These are phyloP conservation scores for Micronycteris hirsuta DNA, from an alignment of 2,113 vertebrate species.

Conservation along the genomic window DNA sequence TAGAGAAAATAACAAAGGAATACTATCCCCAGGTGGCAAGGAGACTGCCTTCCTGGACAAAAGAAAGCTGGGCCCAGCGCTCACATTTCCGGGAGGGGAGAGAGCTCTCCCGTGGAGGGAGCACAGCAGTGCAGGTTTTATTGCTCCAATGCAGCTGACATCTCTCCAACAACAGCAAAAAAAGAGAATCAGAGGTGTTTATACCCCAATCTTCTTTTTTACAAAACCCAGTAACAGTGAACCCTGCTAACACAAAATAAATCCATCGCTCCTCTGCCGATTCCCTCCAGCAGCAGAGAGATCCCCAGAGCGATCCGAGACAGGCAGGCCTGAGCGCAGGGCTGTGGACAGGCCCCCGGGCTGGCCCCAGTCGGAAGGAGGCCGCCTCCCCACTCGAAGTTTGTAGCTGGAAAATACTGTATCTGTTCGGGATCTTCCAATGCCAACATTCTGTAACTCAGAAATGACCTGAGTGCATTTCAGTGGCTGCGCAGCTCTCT, in stretches of 20 bases:
- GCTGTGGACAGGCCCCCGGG: neutral
- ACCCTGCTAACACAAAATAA: neutral
- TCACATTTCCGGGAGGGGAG: neutral
- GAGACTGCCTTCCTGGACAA: accelerated
- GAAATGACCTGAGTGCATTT: neutral
- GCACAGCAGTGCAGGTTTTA: neutral
- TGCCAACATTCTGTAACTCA: neutral
- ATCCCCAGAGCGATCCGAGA: no score
- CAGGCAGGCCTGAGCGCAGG: neutral
- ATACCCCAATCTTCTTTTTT: neutral
- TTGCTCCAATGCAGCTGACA: neutral
- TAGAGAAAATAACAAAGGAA: neutral
- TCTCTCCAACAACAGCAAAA: neutral
- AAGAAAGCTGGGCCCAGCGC: neutral
- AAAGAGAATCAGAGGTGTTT: neutral
- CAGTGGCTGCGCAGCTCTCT: neutral
- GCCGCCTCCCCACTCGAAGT: neutral
- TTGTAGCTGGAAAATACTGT: accelerated
- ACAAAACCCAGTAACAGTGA: neutral
- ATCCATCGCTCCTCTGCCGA: neutral
- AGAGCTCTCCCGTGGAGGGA: neutral
- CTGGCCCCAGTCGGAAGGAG: no score
- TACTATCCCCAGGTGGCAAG: neutral
- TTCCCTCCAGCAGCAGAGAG: neutral
- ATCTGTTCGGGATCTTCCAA: neutral